Evolutionary conservation across 2,113 vertebrate genomes (phyloP).

Genomic region (Pterocles burchelli): DNA sequence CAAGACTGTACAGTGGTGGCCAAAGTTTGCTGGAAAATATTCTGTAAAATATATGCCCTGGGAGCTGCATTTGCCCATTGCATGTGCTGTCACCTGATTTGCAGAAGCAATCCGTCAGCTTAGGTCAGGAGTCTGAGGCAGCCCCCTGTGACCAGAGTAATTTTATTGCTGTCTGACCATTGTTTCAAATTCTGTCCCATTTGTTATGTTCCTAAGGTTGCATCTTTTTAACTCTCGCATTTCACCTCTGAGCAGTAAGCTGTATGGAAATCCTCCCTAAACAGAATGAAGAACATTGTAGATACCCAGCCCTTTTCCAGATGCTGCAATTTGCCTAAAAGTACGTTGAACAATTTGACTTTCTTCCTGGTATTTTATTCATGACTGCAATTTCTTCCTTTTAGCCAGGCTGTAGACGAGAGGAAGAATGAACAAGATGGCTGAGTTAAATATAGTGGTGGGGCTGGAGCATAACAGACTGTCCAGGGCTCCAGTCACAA

Average conservation of each 20-base stretch:
- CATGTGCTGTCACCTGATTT: neutral
- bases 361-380: slow-evolving; percentile 50
- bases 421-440: slow-evolving; percentile 41
- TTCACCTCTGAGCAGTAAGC: neutral
- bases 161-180: neutral
- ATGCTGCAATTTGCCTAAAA: neutral
- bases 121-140: neutral
- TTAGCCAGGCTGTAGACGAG: slow-evolving; percentile 11
- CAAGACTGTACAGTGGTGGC: neutral
- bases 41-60: neutral
- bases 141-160: neutral
- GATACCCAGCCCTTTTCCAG: neutral
- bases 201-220: neutral
- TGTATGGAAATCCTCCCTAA: neutral
- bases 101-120: neutral
- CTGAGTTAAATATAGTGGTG: slow-evolving; percentile 50
- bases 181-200: neutral
- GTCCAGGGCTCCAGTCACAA: slow-evolving; percentile 48
- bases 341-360: neutral
- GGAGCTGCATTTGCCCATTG: fast-evolving
- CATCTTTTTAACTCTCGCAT: neutral
- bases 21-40: neutral
- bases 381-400: slow-evolving; percentile 29
- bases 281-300: neutral
- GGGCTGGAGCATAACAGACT: slow-evolving; percentile 30